Percentiles rank a stretch among this genome's conserved stretches.
These are phyloP conservation scores for Anolis apletophallus DNA, from an alignment of 2,797 vertebrate genomes.

Conservation along the genomic window DNA sequence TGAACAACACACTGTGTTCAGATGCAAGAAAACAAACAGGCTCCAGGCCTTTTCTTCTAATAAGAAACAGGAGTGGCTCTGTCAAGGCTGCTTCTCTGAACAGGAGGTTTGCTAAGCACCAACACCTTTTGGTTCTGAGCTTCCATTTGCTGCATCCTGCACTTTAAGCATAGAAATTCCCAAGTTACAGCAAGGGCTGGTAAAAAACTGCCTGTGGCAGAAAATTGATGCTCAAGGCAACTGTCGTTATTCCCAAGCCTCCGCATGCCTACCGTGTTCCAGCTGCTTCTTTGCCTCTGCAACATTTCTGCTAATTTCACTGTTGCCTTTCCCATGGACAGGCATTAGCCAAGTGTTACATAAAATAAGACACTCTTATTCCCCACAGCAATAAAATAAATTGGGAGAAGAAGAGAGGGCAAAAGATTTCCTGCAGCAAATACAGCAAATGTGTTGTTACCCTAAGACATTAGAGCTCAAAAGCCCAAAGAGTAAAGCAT, in stretches of 20 bases:
- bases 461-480: background rate
- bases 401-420: background rate
- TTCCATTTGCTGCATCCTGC: background rate
- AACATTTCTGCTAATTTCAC: slow-evolving; percentile 3
- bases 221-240: background rate
- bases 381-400: background rate
- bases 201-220: background rate
- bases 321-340: background rate
- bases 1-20: background rate
- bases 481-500: background rate
- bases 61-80: background rate
- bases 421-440: background rate
- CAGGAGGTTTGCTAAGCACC: background rate
- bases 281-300: background rate
- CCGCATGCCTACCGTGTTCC: background rate
- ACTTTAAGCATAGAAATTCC: background rate
- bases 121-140: background rate
- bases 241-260: background rate
- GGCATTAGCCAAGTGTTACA: background rate
- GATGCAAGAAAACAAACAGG: background rate
- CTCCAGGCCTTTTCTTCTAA: background rate
- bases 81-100: background rate
- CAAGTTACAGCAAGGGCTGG: background rate
- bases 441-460: background rate
- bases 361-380: background rate